phyloP scores from a whole-genome alignment of 64 coral and sea anemone genomes.

The Orbicella faveolata region DNA sequence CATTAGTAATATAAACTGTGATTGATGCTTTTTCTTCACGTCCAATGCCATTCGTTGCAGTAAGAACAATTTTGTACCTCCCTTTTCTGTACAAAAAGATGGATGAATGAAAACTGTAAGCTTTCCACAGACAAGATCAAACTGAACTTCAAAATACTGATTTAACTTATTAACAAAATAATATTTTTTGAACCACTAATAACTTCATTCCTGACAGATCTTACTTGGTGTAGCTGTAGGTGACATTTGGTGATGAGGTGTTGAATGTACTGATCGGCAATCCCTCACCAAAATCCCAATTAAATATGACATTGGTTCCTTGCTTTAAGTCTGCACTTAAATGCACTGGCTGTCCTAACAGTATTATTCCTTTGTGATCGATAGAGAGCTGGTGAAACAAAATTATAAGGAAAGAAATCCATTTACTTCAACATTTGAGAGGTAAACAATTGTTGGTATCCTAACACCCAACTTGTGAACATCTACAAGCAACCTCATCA shows the following conservation, averaged over 20 bases:
- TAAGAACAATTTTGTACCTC: background rate
- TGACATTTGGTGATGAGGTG: background rate
- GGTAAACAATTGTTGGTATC: too few relatives aligned
- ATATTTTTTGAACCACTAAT: too few relatives aligned
- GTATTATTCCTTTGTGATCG: background rate
- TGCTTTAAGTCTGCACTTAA: background rate
- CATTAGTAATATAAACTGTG: background rate
- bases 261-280: background rate
- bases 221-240: slow-evolving; percentile 29
- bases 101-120: background rate
- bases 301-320: slow-evolving; percentile 38
- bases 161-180: too few relatives aligned
- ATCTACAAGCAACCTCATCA: too few relatives aligned
- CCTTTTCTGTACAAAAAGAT: slow-evolving; percentile 8
- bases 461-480: too few relatives aligned
- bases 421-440: background rate
- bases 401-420: background rate
- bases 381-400: slow-evolving; percentile 14
- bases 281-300: slow-evolving; percentile 57
- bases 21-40: background rate
- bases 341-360: background rate
- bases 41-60: slow-evolving; percentile 3
- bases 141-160: too few relatives aligned
- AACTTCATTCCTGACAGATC: background rate
- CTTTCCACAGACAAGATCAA: background rate